A percentile compares a stretch with the other conserved stretches of the same genome.
These are phyloP conservation scores for Anoplius nigerrimus DNA, from an alignment of 2,888 invertebrate genomes.

Conservation along the genomic window DNA sequence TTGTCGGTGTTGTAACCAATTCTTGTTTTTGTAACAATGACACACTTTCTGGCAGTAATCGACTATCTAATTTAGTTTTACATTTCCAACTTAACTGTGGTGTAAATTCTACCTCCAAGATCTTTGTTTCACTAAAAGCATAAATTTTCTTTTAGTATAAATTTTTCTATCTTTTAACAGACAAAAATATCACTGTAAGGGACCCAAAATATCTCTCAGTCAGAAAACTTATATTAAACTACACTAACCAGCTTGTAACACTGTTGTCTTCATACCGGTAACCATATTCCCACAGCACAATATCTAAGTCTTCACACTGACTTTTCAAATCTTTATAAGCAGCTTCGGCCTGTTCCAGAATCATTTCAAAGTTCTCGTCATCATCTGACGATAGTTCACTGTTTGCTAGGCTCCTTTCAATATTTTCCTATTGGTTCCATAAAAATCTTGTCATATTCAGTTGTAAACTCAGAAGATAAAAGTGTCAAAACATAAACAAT, in stretches of 20 bases:
- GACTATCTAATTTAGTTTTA: slow-evolving; percentile 10
- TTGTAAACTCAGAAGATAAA: neutral
- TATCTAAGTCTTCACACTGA: slow-evolving; percentile 27
- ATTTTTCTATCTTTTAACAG: no score
- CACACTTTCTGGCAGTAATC: neutral
- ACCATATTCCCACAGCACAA: slow-evolving; percentile 37
- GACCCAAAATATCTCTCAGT: no score
- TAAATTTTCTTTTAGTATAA: neutral
- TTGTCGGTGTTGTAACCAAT: slow-evolving; percentile 13
- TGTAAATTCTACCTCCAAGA: slow-evolving; percentile 29
- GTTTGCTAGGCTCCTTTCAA: neutral
- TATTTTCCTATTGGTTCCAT: slow-evolving; percentile 14
- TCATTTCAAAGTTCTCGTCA: slow-evolving; percentile 8
- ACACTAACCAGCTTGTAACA: neutral
- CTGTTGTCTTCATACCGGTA: slow-evolving; percentile 30
- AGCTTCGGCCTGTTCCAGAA: slow-evolving; percentile 12
- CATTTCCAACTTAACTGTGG: slow-evolving; percentile 28
- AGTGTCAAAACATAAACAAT: no score
- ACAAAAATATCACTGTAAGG: no score
- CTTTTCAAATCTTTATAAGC: slow-evolving; percentile 29
- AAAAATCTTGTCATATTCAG: neutral
- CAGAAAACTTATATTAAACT: no score
- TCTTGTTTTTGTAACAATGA: neutral
- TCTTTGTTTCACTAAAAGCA: neutral
- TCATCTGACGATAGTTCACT: slow-evolving; percentile 2